Percentiles rank a stretch among this genome's conserved stretches.
Conservation (phyloP, 2,797 vertebrate species). For the Takifugu ocellatus region DNA sequence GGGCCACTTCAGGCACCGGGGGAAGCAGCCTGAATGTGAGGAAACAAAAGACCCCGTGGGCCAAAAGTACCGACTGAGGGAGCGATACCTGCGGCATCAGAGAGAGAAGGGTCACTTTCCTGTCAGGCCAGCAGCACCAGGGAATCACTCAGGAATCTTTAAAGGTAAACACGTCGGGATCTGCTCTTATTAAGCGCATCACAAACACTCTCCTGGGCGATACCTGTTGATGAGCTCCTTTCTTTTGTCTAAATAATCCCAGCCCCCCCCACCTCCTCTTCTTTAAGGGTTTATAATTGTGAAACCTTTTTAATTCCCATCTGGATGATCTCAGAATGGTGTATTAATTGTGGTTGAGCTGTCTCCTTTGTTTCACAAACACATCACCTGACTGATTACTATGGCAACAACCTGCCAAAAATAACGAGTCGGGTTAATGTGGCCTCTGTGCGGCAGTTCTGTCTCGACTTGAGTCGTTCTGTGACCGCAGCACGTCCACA, state of each 20-base stretch:
- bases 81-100: constrained; percentile 82
- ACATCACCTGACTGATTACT: not conserved
- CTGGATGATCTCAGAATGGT: not conserved
- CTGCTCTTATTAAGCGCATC: not conserved
- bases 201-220: not conserved
- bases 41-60: constrained; percentile 61
- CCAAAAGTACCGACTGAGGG: constrained; percentile 85
- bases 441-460: not conserved
- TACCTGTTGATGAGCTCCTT: too few species aligned
- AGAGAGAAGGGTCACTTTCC: constrained; percentile 71
- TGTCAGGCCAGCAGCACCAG: constrained; percentile 49
- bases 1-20: constrained; percentile 82
- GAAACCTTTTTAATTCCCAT: not conserved
- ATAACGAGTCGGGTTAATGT: not conserved
- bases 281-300: too few species aligned
- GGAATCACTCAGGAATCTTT: constrained; percentile 69
- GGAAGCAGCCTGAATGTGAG: constrained; percentile 68
- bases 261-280: too few species aligned
- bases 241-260: too few species aligned
- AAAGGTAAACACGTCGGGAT: constrained; percentile 39
- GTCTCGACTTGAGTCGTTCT: too few species aligned
- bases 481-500: too few species aligned
- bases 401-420: not conserved
- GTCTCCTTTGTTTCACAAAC: not conserved
- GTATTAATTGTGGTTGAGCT: not conserved